phyloP scores from a whole-genome alignment of 2,888 invertebrate species.

The Shargacucullia verbasci region DNA sequence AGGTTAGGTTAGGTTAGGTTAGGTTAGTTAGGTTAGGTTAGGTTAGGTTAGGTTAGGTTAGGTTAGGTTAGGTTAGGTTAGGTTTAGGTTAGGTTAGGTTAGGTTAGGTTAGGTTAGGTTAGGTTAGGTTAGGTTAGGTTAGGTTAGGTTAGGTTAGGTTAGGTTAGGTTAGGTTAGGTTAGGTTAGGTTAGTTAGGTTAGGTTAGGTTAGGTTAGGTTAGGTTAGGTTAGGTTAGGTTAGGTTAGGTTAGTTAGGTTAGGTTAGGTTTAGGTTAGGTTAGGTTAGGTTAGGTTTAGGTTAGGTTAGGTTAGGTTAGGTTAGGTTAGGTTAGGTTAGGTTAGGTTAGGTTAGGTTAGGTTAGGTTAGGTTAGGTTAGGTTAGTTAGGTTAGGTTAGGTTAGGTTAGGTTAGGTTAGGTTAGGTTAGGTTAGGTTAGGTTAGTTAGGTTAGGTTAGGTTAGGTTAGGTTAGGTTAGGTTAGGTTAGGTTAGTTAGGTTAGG shows the following conservation, averaged over 20 bases:
- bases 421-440: conserved; percentile 30
- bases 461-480: conserved; percentile 35
- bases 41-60: conserved; percentile 13
- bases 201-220: conserved; percentile 38
- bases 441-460: conserved; percentile 34
- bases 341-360: conserved; percentile 33
- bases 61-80: conserved; percentile 19
- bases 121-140: not conserved
- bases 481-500: conserved; percentile 25
- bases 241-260: conserved; percentile 43
- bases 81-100: too few relatives aligned
- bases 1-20: not conserved
- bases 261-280: conserved; percentile 43
- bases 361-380: conserved; percentile 30
- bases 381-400: conserved; percentile 28
- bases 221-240: conserved; percentile 46
- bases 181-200: conserved; percentile 21
- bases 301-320: conserved; percentile 42
- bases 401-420: conserved; percentile 28
- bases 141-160: conserved; percentile 1
- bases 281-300: too few relatives aligned
- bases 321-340: conserved; percentile 49
- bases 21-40: conserved; percentile 1
- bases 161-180: conserved; percentile 19
- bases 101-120: conserved; percentile 3